phyloP scores from a whole-genome alignment of 53 echinoderm and acorn worm genomes.

The Mesocentrotus franciscanus region DNA sequence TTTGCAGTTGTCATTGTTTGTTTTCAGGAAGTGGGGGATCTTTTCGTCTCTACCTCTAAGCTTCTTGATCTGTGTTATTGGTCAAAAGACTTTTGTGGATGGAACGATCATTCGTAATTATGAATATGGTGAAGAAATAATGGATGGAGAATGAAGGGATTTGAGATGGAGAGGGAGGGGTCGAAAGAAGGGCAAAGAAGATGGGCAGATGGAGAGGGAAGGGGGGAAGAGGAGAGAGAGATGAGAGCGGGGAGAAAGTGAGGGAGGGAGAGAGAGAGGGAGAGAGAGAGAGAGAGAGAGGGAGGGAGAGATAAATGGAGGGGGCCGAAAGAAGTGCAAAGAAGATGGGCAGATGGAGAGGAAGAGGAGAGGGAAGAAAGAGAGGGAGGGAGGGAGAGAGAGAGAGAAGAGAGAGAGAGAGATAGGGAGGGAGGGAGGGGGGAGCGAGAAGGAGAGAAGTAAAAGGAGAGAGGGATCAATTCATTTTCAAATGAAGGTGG shows the following conservation, averaged over 20 bases:
- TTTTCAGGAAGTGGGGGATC: conserved; percentile 36
- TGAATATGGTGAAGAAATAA: neutral
- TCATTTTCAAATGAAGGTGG: too few relatives aligned
- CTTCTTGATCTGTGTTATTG: conserved; percentile 26
- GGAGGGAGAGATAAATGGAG: neutral
- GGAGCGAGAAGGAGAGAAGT: neutral
- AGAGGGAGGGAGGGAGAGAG: neutral
- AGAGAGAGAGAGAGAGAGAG: neutral
- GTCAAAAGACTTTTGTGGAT: neutral
- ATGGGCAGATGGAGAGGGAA: neutral
- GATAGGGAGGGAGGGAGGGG: neutral
- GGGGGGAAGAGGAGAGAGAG: too few relatives aligned
- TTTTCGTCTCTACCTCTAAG: conserved; percentile 32
- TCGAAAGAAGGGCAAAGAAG: neutral
- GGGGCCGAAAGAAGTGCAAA: neutral
- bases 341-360: neutral
- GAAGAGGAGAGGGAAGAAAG: neutral
- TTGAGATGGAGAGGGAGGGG: neutral
- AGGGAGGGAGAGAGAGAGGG: neutral
- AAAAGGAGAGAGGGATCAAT: neutral
- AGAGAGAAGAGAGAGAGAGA: neutral
- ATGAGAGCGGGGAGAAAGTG: neutral
- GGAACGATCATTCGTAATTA: neutral
- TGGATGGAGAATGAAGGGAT: neutral
- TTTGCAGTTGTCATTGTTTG: conserved; percentile 4